phyloP scores from a whole-genome alignment of 2,888 invertebrate species.

The Drosophila differens region DNA sequence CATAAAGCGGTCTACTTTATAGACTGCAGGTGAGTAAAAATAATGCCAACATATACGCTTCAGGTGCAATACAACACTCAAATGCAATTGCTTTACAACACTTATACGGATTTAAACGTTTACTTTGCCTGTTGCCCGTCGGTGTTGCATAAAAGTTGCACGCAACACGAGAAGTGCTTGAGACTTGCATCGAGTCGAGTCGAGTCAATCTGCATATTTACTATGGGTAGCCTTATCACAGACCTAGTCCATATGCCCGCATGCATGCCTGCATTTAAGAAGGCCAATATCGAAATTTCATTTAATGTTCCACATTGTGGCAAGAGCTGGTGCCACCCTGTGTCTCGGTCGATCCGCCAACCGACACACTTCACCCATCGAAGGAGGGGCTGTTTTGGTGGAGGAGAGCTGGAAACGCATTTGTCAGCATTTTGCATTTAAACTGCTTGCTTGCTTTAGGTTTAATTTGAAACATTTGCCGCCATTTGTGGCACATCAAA shows the following conservation, averaged over 20 bases:
- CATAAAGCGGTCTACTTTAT: neutral
- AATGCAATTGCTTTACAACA: neutral
- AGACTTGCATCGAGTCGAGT: neutral
- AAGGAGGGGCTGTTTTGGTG: neutral
- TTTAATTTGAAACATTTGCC: slow-evolving; percentile 63
- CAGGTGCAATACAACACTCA: neutral
- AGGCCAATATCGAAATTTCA: slow-evolving; percentile 74
- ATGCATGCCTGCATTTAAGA: slow-evolving; percentile 19
- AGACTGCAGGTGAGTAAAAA: neutral
- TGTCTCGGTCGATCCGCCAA: neutral
- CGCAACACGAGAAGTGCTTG: neutral
- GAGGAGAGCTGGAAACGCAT: slow-evolving; percentile 64
- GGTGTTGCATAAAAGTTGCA: neutral
- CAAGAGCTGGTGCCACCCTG: slow-evolving; percentile 25
- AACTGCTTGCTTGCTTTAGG: slow-evolving; percentile 63
- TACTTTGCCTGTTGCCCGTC: neutral
- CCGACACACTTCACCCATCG: neutral
- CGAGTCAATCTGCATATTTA: neutral
- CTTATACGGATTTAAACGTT: neutral
- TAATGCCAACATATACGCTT: neutral
- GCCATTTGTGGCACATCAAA: slow-evolving; percentile 67
- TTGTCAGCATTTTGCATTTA: slow-evolving; percentile 76
- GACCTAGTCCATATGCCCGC: slow-evolving; percentile 7
- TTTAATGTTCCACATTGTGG: slow-evolving; percentile 70
- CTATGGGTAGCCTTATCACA: neutral